These are phyloP conservation scores for Urocyon cinereoargenteus DNA, from an alignment of 2,797 vertebrate species.

Conservation along the genomic window DNA sequence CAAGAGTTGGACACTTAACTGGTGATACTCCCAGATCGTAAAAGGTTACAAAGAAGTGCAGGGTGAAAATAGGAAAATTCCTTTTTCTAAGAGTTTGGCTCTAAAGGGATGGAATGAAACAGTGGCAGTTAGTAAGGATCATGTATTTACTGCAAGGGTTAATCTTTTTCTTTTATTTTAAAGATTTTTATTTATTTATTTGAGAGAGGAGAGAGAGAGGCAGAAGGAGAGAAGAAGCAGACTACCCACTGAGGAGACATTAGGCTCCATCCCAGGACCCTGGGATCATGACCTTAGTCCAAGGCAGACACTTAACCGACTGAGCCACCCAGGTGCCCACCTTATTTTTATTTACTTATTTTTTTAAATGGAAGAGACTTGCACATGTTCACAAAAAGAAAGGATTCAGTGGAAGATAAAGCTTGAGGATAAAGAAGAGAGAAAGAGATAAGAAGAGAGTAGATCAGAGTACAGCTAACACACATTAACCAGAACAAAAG, in stretches of 20 bases:
- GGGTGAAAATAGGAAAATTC: background rate
- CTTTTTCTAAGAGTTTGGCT: slow-evolving; percentile 32
- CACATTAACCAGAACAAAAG: background rate
- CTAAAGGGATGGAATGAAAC: background rate
- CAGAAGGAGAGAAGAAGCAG: background rate
- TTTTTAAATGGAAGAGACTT: background rate
- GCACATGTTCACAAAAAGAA: background rate
- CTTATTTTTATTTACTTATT: background rate
- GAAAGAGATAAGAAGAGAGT: background rate
- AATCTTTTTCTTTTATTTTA: background rate
- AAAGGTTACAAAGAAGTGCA: background rate
- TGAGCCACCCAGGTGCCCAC: background rate
- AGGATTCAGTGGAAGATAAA: background rate
- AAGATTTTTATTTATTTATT: background rate
- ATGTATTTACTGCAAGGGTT: background rate
- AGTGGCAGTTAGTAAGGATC: background rate
- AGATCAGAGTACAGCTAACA: background rate
- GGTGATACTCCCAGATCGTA: background rate
- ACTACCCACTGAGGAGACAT: background rate
- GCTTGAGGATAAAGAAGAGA: background rate
- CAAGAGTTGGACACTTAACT: background rate
- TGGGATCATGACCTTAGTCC: background rate
- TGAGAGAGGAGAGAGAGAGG: background rate
- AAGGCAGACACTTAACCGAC: background rate
- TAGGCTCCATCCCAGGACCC: background rate